phyloP scores from a whole-genome alignment of 2,113 vertebrate species.

The Cercopithecus mona region DNA sequence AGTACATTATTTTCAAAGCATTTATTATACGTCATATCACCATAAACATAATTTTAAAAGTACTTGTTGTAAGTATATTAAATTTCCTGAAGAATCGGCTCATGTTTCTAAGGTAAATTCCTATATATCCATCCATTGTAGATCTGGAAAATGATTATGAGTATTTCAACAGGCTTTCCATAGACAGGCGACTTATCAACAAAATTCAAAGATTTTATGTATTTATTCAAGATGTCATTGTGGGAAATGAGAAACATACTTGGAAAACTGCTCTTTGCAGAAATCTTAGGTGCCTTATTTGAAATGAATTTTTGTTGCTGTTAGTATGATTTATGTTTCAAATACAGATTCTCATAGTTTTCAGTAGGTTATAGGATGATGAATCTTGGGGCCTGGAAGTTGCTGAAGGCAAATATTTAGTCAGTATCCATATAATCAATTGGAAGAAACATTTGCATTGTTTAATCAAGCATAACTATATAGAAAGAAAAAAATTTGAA shows the following conservation, averaged over 20 bases:
- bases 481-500: not conserved
- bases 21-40: not conserved
- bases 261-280: not conserved
- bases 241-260: not conserved
- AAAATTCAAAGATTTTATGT: not conserved
- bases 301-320: not conserved
- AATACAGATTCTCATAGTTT: not conserved
- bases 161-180: not conserved
- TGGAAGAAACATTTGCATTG: not conserved
- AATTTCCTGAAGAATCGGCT: not conserved
- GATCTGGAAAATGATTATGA: not conserved
- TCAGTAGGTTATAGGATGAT: not conserved
- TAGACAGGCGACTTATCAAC: not conserved
- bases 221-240: not conserved
- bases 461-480: not conserved
- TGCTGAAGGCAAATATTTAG: not conserved
- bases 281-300: not conserved
- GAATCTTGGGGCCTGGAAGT: not conserved
- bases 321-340: not conserved
- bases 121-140: not conserved
- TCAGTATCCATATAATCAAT: not conserved
- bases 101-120: conserved; percentile 29
- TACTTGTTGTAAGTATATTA: not conserved
- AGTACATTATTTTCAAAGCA: not conserved
- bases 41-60: not conserved